Conservation (phyloP, 2,113 vertebrate genomes). For the Sebastes fasciatus region DNA sequence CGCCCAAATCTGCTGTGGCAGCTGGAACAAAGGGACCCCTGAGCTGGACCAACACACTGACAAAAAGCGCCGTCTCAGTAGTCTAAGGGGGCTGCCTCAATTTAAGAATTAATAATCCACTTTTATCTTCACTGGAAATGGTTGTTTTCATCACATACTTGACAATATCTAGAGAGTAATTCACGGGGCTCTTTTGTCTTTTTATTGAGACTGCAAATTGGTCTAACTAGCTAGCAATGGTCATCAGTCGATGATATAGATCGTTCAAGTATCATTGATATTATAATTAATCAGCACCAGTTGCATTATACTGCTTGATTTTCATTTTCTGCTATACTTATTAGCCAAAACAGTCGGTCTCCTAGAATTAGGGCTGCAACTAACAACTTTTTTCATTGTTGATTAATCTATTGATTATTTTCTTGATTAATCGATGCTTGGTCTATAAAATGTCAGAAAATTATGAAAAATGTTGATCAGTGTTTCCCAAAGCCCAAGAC, state of each 20-base stretch:
- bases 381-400: too few species aligned
- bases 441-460: too few species aligned
- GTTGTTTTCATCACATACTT: slow-evolving; percentile 29
- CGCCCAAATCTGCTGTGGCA: slow-evolving; percentile 82
- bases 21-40: slow-evolving; percentile 81
- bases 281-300: slow-evolving; percentile 2
- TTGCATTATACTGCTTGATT: neutral
- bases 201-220: neutral
- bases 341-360: neutral
- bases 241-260: neutral
- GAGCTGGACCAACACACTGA: slow-evolving; percentile 64
- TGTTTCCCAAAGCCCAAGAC: too few species aligned
- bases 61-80: slow-evolving; percentile 60
- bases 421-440: too few species aligned
- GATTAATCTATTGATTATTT: too few species aligned
- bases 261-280: slow-evolving; percentile 17
- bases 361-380: too few species aligned
- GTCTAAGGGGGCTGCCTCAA: slow-evolving; percentile 55
- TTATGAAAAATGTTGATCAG: too few species aligned
- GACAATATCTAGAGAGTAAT: slow-evolving; percentile 1
- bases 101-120: slow-evolving; percentile 62
- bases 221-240: neutral
- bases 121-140: slow-evolving; percentile 35
- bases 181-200: slow-evolving; percentile 3
- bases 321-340: neutral